Evolutionary conservation across 2,797 vertebrate genomes (phyloP).

Genomic region (Oceanodroma leucorhoa): DNA sequence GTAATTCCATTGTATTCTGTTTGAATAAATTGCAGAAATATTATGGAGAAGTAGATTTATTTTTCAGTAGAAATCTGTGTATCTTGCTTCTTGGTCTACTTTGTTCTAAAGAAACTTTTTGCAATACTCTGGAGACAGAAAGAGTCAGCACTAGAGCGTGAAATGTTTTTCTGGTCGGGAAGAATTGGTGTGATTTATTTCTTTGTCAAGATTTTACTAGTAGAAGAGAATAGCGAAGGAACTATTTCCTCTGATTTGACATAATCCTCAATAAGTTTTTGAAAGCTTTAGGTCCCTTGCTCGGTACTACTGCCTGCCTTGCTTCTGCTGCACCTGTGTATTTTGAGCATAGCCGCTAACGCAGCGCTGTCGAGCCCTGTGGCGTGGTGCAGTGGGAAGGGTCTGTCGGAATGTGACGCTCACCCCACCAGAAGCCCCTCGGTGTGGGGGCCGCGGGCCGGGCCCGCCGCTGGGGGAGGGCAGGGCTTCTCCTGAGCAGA

Average conservation of each 20-base stretch:
- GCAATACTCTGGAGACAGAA: slow-evolving; percentile 20
- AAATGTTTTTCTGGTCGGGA: background rate
- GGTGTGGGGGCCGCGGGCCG: background rate
- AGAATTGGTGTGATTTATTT: slow-evolving; percentile 2
- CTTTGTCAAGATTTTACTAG: slow-evolving; percentile 29
- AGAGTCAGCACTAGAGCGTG: background rate
- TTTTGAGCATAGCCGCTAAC: background rate
- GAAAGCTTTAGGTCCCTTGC: slow-evolving; percentile 15
- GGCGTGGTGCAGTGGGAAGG: background rate
- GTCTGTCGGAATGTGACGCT: background rate
- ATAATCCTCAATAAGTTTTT: slow-evolving; percentile 51
- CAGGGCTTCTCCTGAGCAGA: slow-evolving; percentile 37
- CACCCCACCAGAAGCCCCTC: background rate
- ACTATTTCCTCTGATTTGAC: slow-evolving; percentile 7
- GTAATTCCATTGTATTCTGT: slow-evolving; percentile 46
- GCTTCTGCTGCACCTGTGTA: background rate
- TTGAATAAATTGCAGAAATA: slow-evolving; percentile 58
- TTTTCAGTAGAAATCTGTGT: slow-evolving; percentile 34
- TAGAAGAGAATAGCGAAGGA: background rate
- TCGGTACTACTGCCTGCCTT: background rate
- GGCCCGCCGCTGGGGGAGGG: background rate
- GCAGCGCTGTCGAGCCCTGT: slow-evolving; percentile 21
- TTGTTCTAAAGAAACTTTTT: slow-evolving; percentile 34
- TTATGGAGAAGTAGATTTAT: slow-evolving; percentile 52
- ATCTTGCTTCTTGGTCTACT: slow-evolving; percentile 50